Base-by-base conservation (phyloP, 2,888 invertebrate species). In the Drosophila seclusa region DNA sequence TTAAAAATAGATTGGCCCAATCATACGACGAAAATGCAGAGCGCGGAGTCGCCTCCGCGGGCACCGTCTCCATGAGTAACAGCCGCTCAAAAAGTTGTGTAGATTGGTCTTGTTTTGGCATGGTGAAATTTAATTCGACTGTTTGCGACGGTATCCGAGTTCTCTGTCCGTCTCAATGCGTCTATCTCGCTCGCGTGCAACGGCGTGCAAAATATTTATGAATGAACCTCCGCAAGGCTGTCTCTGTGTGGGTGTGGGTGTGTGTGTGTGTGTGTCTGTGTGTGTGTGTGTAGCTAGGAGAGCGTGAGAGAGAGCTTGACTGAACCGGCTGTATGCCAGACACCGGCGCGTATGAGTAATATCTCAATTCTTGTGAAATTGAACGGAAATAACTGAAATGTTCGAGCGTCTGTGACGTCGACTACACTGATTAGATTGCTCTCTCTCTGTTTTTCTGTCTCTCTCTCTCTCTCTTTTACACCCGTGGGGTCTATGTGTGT, bases 381-480 rank as follows among this genome's bases (percentile, higher is more conserved):
- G 79, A 90, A 84, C 86, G 91, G 91, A 91, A 92, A 92, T 92
- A 89, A 83, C 91, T 81, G 60, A 90, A 88, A 90, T 84, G 27
- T 52, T 38, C 36, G 11, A 55, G 11, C 52, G 21, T 58, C 42
- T 36, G 68, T 78, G 83, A 79, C 78, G 78, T 78, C 57, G 67
- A 16, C 49, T 40, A 21, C 62, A 34, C 29, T 48, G 27, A 42
- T 32, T 34, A 27, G 18, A 36, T 55, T 27, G 13, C 21, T 1
- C 31, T 10, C 34, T 8, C 24, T 7, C n/a, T 13, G 18, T 6
- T 1, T 7, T 11, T 16, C 21, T 4, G 10, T 32, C 13, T 21
- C 34, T 8, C 7, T 21, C 2, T 34, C 34, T 6, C 10, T n/a
- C 16, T 40, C 18, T 31, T 16, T 53, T 13, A 1, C 3, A 29